Conservation (phyloP, 2,113 vertebrate species). For the Delphinus delphis region DNA sequence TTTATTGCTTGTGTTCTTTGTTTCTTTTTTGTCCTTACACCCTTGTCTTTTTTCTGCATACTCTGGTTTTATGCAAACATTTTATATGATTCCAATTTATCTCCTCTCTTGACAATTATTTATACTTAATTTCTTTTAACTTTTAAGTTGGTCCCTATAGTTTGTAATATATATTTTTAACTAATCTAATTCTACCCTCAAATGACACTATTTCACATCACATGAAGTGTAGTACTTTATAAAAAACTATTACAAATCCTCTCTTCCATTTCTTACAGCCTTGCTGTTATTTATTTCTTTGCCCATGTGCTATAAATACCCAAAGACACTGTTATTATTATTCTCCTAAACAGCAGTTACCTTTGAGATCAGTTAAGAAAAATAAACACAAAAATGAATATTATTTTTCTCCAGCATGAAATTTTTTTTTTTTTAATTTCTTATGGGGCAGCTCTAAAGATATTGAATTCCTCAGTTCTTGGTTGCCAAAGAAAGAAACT, state of each 20-base stretch:
- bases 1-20: not conserved
- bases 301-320: not conserved
- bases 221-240: not conserved
- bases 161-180: not conserved
- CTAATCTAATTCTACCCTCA: not conserved
- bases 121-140: not conserved
- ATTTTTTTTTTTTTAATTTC: not conserved
- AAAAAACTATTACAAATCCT: not conserved
- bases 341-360: not conserved
- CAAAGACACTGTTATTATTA: not conserved
- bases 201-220: not conserved
- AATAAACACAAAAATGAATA: not conserved
- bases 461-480: not conserved
- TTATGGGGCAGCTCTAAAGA: not conserved
- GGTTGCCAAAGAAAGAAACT: not conserved
- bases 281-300: not conserved
- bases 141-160: not conserved
- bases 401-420: not conserved
- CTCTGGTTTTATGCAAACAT: not conserved
- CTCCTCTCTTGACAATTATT: not conserved
- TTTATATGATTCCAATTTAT: not conserved
- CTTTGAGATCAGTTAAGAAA: not conserved
- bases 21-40: not conserved
- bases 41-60: not conserved
- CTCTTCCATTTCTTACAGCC: not conserved